Conservation (phyloP, 2,113 vertebrate species). For the Lamprologus sp. region DNA sequence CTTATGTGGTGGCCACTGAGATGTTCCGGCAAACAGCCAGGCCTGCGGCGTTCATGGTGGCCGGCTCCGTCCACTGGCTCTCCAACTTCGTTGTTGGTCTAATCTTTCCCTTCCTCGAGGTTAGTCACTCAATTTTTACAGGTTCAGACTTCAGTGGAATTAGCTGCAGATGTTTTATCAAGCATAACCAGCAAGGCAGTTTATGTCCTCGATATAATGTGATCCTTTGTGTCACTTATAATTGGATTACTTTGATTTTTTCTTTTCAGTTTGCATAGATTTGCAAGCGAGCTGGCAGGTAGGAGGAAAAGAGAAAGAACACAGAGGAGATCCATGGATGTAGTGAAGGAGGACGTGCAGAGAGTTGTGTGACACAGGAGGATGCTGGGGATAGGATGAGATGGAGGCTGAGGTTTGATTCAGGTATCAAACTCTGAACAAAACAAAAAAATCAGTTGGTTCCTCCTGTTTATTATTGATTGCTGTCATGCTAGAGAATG, state of each 20-base stretch:
- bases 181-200: neutral
- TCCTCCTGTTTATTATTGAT: neutral
- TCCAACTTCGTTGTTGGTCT: slow-evolving; percentile 88
- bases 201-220: too few species aligned
- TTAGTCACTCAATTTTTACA: slow-evolving; percentile 46
- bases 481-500: neutral
- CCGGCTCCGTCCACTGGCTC: slow-evolving; percentile 89
- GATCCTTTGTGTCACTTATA: neutral
- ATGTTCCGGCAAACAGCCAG: slow-evolving; percentile 94
- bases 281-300: too few species aligned
- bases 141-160: neutral
- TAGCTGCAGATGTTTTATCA: neutral
- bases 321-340: too few species aligned
- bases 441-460: neutral
- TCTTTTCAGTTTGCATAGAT: neutral
- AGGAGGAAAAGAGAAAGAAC: too few species aligned
- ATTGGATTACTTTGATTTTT: neutral
- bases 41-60: slow-evolving; percentile 87
- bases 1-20: slow-evolving; percentile 82
- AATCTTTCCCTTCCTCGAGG: slow-evolving; percentile 87
- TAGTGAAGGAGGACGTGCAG: too few species aligned
- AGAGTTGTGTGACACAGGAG: too few species aligned
- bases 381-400: too few species aligned
- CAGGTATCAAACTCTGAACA: neutral
- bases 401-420: neutral